Base-by-base conservation (phyloP, 2,797 vertebrate species). In the Paratrypauchen microcephalus region DNA sequence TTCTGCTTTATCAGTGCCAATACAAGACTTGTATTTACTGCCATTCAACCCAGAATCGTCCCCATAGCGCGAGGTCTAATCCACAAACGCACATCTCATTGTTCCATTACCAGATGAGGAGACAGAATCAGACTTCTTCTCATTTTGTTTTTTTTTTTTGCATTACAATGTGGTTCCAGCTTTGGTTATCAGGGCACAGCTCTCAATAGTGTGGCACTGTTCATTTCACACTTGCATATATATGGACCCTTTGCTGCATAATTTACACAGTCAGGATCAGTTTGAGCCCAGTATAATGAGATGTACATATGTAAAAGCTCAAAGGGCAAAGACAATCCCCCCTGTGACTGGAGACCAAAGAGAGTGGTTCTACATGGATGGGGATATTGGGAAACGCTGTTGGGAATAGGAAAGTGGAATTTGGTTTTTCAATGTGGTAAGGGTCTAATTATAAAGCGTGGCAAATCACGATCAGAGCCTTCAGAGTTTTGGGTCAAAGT, bases 1-100 rank as follows among this genome's bases (percentile, higher is more conserved):
- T 81, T 77, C 59, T 72, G 66, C 64, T 70, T 78, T 81, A 81
- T 83, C 70, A 28, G 50, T 78, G 74, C 69, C 73, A 84, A 74
- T 36, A 70, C 41, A 83, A 80, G 74, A 72, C 66, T 71, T 72
- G 68, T 74, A 67, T 78, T 85, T 67, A 83, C 64, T 64, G 62
- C 24, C 41, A 79, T 86, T 77, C 71, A 67, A 75, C 69, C 74
- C 76, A 68, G 71, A 71, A 72, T 56, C 66, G 70, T 69, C 77
- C 39, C 69, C 45, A n/a, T 65, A 73, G 75, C 26, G 74, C 21
- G 19, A 28, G 65, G 65, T 73, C 50, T 81, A 83, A 87, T 76
- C 74, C 73, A 63, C 65, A 50, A 71, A 54, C 59, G 62, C 70
- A 59, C 72, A 26, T 64, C 68, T 64, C 59, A 62, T 74, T 73